Evolutionary conservation across 2,113 vertebrate species (phyloP).

Genomic region (Oreotrochilus melanogaster): DNA sequence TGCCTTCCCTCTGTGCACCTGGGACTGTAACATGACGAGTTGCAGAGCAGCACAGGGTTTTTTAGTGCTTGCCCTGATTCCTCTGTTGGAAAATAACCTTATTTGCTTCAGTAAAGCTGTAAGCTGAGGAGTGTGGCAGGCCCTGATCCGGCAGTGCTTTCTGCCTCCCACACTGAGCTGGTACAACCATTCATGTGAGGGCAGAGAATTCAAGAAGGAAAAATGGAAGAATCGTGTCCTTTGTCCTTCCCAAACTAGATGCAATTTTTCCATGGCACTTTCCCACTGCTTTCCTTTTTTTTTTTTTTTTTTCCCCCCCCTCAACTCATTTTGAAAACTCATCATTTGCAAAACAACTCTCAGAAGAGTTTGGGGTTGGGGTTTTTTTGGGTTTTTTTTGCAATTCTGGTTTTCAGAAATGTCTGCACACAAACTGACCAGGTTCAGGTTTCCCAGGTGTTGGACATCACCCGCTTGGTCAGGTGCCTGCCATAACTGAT

Average conservation of each 20-base stretch:
- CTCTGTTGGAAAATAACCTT: not conserved
- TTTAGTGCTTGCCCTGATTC: not conserved
- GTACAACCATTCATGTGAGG: not conserved
- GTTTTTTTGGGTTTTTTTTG: not conserved
- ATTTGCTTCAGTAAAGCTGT: constrained; percentile 4
- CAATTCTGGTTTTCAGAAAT: not conserved
- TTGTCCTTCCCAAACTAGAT: not conserved
- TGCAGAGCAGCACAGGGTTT: not conserved
- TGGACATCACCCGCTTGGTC: fast-evolving
- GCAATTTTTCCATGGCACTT: not conserved
- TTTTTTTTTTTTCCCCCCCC: not conserved
- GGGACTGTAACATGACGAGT: fast-evolving
- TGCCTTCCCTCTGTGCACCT: not conserved
- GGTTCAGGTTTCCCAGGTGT: not conserved
- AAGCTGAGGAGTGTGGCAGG: not conserved
- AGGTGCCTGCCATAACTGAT: fast-evolving
- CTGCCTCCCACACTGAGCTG: not conserved
- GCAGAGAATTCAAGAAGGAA: not conserved
- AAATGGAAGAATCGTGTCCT: not conserved
- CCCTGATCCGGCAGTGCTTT: not conserved
- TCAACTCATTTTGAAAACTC: not conserved
- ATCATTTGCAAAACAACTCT: not conserved
- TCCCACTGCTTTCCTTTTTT: not conserved
- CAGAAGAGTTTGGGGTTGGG: not conserved
- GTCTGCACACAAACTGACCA: not conserved